Evolutionary conservation across 1,140 invertebrate species (phyloP).

Genomic region (Aricia agestis): DNA sequence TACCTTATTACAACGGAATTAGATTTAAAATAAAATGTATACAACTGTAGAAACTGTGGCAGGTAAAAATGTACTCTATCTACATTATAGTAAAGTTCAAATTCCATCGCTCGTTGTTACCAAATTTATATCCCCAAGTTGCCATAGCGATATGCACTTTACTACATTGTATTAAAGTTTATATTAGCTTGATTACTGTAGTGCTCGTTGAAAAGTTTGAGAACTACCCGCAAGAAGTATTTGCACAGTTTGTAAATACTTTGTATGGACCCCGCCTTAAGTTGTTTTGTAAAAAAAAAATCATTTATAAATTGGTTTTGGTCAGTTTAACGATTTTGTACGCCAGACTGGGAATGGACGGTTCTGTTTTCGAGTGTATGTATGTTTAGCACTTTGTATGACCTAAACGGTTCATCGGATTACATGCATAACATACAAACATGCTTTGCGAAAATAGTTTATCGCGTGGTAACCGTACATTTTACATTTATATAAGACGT

Average conservation of each 20-base stretch:
- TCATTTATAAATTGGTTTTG: no score
- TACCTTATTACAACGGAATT: neutral
- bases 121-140: neutral
- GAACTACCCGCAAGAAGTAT: neutral
- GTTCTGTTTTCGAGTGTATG: no score
- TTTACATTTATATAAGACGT: no score
- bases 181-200: neutral
- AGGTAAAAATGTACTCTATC: neutral
- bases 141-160: neutral
- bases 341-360: no score
- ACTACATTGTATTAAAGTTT: neutral
- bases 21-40: neutral
- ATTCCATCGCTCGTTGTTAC: neutral
- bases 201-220: neutral
- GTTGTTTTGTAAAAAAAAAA: no score
- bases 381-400: no score
- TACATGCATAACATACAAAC: no score
- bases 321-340: neutral
- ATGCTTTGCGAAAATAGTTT: no score
- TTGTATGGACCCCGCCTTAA: neutral
- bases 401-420: no score
- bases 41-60: neutral
- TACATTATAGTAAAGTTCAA: neutral
- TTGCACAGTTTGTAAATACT: neutral
- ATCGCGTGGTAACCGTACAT: no score